Conservation (phyloP, 1,140 invertebrate genomes). For the Lethrus apterus region DNA sequence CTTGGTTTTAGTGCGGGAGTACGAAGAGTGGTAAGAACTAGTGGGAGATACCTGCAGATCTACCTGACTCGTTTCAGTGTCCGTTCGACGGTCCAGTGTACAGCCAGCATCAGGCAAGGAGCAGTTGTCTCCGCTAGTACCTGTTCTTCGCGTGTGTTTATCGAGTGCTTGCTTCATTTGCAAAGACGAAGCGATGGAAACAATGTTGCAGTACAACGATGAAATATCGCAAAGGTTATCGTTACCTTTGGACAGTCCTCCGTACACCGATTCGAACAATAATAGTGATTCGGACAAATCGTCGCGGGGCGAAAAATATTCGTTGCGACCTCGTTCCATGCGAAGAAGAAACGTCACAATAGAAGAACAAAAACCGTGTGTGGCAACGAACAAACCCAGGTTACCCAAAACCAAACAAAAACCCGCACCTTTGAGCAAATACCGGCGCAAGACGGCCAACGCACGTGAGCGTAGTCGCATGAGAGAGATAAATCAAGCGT, state of each 20-base stretch:
- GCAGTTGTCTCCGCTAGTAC: neutral
- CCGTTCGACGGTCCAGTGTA: constrained; percentile 16
- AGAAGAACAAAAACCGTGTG: constrained; percentile 15
- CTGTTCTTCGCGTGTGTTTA: neutral
- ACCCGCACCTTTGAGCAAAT: constrained; percentile 80
- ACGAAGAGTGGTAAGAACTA: constrained; percentile 14
- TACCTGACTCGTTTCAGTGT: constrained; percentile 16
- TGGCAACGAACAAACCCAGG: constrained; percentile 2
- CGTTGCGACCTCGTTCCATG: constrained; percentile 32
- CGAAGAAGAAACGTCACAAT: constrained; percentile 23
- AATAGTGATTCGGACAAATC: constrained; percentile 25
- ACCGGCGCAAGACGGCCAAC: constrained; percentile 82
- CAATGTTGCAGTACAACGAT: constrained; percentile 32
- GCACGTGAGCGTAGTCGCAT: constrained; percentile 77
- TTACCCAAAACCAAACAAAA: constrained; percentile 52
- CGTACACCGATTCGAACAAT: constrained; percentile 30
- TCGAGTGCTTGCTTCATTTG: constrained; percentile 1
- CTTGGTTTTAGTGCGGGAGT: constrained; percentile 15
- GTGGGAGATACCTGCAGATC: constrained; percentile 18
- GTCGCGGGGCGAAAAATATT: constrained; percentile 36
- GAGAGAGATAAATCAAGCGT: constrained; percentile 83
- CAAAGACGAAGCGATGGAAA: constrained; percentile 1
- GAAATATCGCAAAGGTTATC: constrained; percentile 34
- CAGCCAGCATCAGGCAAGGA: neutral
- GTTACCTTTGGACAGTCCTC: constrained; percentile 22